Base-by-base conservation (phyloP, 2,797 vertebrate genomes). In the Sus cebifrons region DNA sequence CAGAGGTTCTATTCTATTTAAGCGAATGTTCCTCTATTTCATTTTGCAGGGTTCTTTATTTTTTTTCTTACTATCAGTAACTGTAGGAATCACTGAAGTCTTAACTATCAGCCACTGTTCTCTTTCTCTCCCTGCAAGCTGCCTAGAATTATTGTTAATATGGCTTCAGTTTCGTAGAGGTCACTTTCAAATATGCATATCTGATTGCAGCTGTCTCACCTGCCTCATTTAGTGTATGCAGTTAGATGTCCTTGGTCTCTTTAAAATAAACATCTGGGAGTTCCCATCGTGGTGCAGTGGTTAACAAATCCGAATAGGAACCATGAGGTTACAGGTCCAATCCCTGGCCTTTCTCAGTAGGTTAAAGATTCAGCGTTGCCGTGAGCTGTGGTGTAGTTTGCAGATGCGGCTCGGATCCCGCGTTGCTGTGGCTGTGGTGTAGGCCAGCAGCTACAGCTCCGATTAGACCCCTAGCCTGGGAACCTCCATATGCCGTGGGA, bases 171-270 rank as follows among this genome's bases (percentile, higher is more conserved):
- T 84, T 92, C 25, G 18, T 16, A 16, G 60, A 68, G 65, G 21
- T 75, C 73, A 94, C 75, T 88, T 89, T 94, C 52, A 88, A 12
- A 82, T 68, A 56, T 52, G 4, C 40, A 15, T 32, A n/a, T 65
- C n/a, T 56, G 67, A 40, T 52, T 29, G 40, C 13, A 49, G 1
- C 70, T 52, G 32, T 71, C 44, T 77, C 25, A 70, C 73, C 52
- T 56, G 78, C 49, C 68, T 91, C 58, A 58, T 62, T 78, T 44
- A 60, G 56, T 44, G 2, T 64, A 36, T 32, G 52, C 25, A 74
- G 40, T 86, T 86, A 52, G 27, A 16, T 85, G 36, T 60, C 60
- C 62, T 84, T 86, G 77, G 14, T 62, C 40, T 89, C 56, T 54
- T 95, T 68, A 49, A 73, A 92, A 94, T 54, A 54, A 70, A 56